Conservation (phyloP, 2,797 vertebrate species). For the Tragelaphus oryx region DNA sequence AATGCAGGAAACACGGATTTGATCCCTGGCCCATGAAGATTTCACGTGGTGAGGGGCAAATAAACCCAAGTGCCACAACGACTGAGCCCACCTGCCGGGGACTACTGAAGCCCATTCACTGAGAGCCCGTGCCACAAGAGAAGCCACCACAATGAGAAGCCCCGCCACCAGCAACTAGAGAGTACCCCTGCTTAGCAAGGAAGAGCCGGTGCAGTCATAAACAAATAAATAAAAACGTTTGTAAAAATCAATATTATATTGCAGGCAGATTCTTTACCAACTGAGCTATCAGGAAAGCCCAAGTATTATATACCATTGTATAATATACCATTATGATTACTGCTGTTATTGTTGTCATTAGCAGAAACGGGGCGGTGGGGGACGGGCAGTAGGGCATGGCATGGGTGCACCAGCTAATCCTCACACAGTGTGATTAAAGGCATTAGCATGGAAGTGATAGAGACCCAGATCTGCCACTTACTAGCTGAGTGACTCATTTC, state of each 20-base stretch:
- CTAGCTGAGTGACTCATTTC: background rate
- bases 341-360: background rate
- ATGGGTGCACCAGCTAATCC: background rate
- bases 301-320: background rate
- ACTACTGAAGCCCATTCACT: background rate
- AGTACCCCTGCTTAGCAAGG: background rate
- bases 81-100: background rate
- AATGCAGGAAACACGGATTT: background rate
- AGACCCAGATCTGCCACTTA: background rate
- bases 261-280: background rate
- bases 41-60: background rate
- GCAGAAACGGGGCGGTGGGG: background rate
- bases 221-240: background rate
- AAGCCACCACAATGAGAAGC: background rate
- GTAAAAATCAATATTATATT: background rate
- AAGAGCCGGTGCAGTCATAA: background rate
- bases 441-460: background rate
- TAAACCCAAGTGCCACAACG: background rate
- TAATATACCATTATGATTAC: background rate
- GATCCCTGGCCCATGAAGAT: background rate
- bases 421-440: background rate
- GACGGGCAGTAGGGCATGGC: background rate
- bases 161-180: background rate
- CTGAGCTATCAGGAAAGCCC: background rate
- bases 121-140: background rate